Evolutionary conservation across 1,140 invertebrate genomes (phyloP).

Genomic region (Magallana angulata): DNA sequence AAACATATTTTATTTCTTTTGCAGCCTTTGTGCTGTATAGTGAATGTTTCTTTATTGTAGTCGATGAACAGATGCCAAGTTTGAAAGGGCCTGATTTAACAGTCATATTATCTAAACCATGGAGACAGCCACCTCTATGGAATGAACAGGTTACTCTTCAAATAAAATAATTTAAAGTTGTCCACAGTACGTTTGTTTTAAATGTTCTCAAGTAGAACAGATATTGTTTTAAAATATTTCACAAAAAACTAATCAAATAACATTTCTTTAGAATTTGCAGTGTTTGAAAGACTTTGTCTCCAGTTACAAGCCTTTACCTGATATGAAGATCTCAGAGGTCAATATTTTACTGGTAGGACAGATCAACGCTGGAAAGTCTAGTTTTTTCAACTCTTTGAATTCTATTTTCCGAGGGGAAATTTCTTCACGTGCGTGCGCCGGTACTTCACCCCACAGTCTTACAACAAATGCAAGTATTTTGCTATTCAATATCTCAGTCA

Average conservation of each 20-base stretch:
- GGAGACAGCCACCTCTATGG: not conserved
- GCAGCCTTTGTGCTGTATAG: too few relatives aligned
- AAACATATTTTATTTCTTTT: too few relatives aligned
- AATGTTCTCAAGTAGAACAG: too few relatives aligned
- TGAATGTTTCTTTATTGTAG: too few relatives aligned
- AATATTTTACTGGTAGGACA: slow-evolving; percentile 54
- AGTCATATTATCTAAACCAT: not conserved
- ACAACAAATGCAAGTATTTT: slow-evolving; percentile 52
- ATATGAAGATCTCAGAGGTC: slow-evolving; percentile 24
- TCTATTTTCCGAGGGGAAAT: slow-evolving; percentile 54
- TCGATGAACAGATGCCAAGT: too few relatives aligned
- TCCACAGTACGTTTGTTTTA: too few relatives aligned
- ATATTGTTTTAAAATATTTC: too few relatives aligned
- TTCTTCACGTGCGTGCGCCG: slow-evolving; percentile 44
- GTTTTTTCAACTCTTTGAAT: slow-evolving; percentile 58
- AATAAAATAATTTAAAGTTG: too few relatives aligned
- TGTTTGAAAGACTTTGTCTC: slow-evolving; percentile 46
- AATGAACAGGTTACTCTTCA: not conserved
- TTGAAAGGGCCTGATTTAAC: not conserved
- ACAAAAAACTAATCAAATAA: not conserved
- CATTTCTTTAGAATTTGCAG: not conserved
- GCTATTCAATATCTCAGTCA: too few relatives aligned
- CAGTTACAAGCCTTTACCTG: slow-evolving; percentile 46
- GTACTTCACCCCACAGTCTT: slow-evolving; percentile 50
- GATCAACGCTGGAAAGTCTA: slow-evolving; percentile 57